Evolutionary conservation across 2,888 invertebrate species (phyloP).

Genomic region (Hyposoter didymator): DNA sequence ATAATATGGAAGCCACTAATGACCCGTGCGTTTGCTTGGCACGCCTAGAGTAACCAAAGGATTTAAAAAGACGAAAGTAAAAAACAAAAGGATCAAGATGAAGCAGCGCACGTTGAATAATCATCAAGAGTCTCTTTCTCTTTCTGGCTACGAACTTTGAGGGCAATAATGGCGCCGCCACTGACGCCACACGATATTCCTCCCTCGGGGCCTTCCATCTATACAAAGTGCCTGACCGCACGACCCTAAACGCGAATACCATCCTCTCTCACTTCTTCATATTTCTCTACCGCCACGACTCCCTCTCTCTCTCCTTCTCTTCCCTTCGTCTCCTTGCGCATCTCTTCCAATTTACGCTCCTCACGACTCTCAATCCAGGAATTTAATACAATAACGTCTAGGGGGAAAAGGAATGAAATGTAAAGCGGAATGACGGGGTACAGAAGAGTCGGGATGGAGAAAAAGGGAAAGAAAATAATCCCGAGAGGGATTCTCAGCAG

Average conservation of each 20-base stretch:
- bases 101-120: slow-evolving; percentile 65
- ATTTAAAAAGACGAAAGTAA: slow-evolving; percentile 39
- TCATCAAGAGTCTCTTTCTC: slow-evolving; percentile 53
- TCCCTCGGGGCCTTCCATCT: slow-evolving; percentile 54
- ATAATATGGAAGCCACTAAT: slow-evolving; percentile 56
- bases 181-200: slow-evolving; percentile 60
- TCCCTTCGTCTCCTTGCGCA: slow-evolving; percentile 40
- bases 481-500: slow-evolving; percentile 37
- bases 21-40: slow-evolving; percentile 36
- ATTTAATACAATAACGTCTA: slow-evolving; percentile 67
- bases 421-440: slow-evolving; percentile 66
- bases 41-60: slow-evolving; percentile 20
- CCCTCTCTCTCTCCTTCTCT: slow-evolving; percentile 5
- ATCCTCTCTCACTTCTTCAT: slow-evolving; percentile 9
- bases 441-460: slow-evolving; percentile 1
- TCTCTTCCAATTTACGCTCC: slow-evolving; percentile 68
- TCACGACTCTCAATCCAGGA: slow-evolving; percentile 69
- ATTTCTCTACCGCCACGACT: neutral
- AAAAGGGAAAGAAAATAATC: slow-evolving; percentile 43
- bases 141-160: slow-evolving; percentile 32
- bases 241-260: slow-evolving; percentile 67
- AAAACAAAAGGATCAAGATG: slow-evolving; percentile 35
- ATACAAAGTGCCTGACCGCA: slow-evolving; percentile 65
- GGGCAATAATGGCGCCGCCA: slow-evolving; percentile 64
- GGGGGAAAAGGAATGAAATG: slow-evolving; percentile 47